phyloP scores from a whole-genome alignment of 2,888 invertebrate species.

The Automeris io region DNA sequence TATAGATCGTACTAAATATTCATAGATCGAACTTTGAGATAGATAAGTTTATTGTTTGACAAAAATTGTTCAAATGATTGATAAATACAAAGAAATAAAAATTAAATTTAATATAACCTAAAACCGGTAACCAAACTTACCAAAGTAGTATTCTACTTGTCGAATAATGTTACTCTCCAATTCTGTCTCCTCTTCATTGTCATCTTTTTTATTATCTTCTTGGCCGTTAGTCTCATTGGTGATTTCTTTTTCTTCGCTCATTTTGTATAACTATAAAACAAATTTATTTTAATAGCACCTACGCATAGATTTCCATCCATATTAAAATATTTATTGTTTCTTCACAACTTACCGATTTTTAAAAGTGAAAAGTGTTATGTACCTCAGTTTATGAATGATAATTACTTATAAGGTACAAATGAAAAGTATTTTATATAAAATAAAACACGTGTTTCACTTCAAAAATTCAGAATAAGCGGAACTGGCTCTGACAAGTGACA shows the following conservation, averaged over 20 bases:
- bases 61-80: too few species aligned
- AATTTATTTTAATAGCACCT: constrained; percentile 6
- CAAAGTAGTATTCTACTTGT: constrained; percentile 82
- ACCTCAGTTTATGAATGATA: not conserved
- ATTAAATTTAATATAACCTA: constrained; percentile 7
- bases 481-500: constrained; percentile 17
- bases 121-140: constrained; percentile 32
- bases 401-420: not conserved
- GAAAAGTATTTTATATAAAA: not conserved
- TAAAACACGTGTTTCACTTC: constrained; percentile 37
- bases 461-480: constrained; percentile 27
- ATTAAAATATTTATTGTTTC: not conserved
- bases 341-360: not conserved
- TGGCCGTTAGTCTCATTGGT: constrained; percentile 42
- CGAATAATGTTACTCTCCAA: constrained; percentile 80
- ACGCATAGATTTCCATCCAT: not conserved
- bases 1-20: too few species aligned
- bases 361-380: not conserved
- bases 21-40: too few species aligned
- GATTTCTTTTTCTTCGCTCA: constrained; percentile 60
- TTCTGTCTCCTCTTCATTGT: constrained; percentile 38
- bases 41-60: too few species aligned
- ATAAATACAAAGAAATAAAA: too few species aligned
- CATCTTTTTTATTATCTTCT: constrained; percentile 34
- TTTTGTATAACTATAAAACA: constrained; percentile 26